Conservation (phyloP, 1,140 invertebrate species). For the Calycopis cecrops region DNA sequence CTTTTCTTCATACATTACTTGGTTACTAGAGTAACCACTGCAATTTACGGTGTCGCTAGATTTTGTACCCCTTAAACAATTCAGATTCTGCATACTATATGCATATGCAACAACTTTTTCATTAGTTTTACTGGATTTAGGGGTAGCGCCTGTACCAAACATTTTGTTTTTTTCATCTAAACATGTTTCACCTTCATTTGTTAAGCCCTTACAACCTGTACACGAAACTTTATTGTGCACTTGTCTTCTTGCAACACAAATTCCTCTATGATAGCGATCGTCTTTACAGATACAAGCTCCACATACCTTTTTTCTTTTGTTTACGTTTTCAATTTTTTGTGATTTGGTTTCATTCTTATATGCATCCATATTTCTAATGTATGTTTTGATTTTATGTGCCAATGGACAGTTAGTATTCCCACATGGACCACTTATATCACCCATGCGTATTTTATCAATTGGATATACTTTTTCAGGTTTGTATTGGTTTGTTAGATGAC, state of each 20-base stretch:
- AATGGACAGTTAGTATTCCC: constrained; percentile 60
- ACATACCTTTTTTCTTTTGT: constrained; percentile 44
- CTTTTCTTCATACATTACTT: neutral
- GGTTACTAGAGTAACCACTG: neutral
- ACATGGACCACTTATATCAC: constrained; percentile 62
- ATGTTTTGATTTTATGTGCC: constrained; percentile 59
- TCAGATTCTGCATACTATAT: constrained; percentile 22
- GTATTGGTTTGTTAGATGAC: too few relatives aligned
- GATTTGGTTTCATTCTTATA: constrained; percentile 49
- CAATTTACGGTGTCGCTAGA: constrained; percentile 19
- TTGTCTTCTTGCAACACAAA: constrained; percentile 36
- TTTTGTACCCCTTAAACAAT: constrained; percentile 18
- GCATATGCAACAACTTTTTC: constrained; percentile 40
- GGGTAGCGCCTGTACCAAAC: constrained; percentile 40
- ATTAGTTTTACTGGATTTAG: constrained; percentile 43
- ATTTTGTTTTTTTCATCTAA: constrained; percentile 45
- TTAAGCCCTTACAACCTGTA: constrained; percentile 46
- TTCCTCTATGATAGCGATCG: constrained; percentile 55
- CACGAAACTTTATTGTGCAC: constrained; percentile 36
- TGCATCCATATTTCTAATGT: constrained; percentile 58
- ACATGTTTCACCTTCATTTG: constrained; percentile 45
- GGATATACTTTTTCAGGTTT: constrained; percentile 39
- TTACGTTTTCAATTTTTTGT: constrained; percentile 28
- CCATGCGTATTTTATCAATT: constrained; percentile 63
- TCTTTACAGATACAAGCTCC: constrained; percentile 63